Evolutionary conservation across 1,140 invertebrate species (phyloP).

Genomic region (Macrocentrus cingulum): DNA sequence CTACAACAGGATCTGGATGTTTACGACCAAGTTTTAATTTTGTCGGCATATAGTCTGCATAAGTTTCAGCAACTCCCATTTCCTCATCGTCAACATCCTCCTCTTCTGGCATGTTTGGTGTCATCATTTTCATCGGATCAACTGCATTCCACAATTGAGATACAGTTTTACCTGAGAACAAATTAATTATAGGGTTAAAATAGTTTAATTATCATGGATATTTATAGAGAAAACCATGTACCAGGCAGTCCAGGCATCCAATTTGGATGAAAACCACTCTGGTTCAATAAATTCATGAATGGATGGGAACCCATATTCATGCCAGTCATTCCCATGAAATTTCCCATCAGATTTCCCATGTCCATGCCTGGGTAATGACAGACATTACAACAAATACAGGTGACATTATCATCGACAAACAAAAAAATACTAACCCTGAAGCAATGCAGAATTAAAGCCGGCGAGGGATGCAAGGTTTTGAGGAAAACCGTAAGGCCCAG

Average conservation of each 20-base stretch:
- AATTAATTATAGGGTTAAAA: no score
- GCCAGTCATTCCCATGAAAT: slow-evolving; percentile 52
- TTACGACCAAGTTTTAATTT: slow-evolving; percentile 94
- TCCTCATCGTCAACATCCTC: slow-evolving; percentile 95
- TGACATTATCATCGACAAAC: neutral
- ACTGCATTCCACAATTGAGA: slow-evolving; percentile 62
- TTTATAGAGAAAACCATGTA: no score
- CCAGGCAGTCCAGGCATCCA: slow-evolving; percentile 48
- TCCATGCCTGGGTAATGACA: slow-evolving; percentile 41
- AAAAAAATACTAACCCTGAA: slow-evolving; percentile 68
- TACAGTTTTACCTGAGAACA: slow-evolving; percentile 52
- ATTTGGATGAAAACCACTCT: slow-evolving; percentile 50
- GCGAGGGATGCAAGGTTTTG: slow-evolving; percentile 40
- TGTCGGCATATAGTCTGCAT: slow-evolving; percentile 95
- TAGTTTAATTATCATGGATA: no score
- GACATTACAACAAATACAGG: neutral
- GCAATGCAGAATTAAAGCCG: slow-evolving; percentile 69
- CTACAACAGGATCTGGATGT: slow-evolving; percentile 99
- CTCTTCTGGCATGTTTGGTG: slow-evolving; percentile 62
- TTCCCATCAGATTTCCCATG: slow-evolving; percentile 52
- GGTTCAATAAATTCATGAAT: slow-evolving; percentile 55
- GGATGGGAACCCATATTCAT: slow-evolving; percentile 56
- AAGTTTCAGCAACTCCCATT: slow-evolving; percentile 96
- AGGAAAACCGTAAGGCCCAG: slow-evolving; percentile 37
- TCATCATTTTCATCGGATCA: slow-evolving; percentile 55